A percentile compares a stretch with the other conserved stretches of the same genome.
Conservation (phyloP, 2,113 vertebrate genomes). For the Sander lucioperca region DNA sequence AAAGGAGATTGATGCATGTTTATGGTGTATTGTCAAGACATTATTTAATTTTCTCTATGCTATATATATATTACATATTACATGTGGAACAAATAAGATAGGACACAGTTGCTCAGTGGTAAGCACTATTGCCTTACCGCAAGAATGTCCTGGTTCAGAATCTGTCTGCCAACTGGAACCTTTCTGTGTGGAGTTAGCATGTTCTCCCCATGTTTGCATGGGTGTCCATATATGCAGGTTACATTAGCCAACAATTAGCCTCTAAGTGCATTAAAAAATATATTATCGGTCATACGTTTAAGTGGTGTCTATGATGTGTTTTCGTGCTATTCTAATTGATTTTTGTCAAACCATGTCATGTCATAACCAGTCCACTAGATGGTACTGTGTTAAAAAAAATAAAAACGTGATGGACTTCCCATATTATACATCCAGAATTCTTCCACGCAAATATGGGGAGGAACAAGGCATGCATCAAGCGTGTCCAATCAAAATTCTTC, state of each 20-base stretch:
- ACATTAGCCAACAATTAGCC: too few species aligned
- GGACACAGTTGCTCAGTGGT: background rate
- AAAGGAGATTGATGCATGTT: background rate
- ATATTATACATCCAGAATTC: too few species aligned
- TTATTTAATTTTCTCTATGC: background rate
- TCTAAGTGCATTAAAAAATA: conserved; percentile 30
- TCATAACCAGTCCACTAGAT: conserved; percentile 43
- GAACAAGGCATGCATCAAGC: background rate
- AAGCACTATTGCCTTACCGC: background rate
- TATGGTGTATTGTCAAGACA: background rate
- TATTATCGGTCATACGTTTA: background rate
- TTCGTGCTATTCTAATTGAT: background rate
- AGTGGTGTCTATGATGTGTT: background rate
- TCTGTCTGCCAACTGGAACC: background rate
- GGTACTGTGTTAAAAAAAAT: conserved; percentile 8
- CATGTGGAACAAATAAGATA: too few species aligned
- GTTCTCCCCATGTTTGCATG: background rate
- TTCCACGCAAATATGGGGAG: background rate
- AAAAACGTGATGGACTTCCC: background rate
- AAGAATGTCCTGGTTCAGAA: background rate
- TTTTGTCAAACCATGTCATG: background rate
- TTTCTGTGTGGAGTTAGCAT: background rate
- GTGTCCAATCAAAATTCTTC: conserved; percentile 59
- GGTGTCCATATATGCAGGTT: background rate
- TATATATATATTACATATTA: background rate